Base-by-base conservation (phyloP, 2,113 vertebrate genomes). In the Nibea albiflora region DNA sequence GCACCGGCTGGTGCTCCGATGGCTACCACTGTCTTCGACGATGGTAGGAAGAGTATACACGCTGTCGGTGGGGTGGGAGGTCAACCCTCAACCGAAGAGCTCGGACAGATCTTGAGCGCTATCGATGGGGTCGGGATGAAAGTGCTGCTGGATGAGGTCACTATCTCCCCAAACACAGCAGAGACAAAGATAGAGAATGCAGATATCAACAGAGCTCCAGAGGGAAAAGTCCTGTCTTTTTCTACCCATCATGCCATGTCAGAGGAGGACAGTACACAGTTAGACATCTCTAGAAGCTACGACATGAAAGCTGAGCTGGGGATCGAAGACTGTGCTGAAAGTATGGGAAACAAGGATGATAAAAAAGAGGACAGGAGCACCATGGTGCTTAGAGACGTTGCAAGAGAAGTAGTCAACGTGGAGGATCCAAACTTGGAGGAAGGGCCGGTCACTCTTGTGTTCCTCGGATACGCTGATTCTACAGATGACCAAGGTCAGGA, bases 31-130 rank as follows among this genome's bases (percentile, higher is more conserved):
- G 31, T 94, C 49, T 95, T 95, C 11, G 93, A 94, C 11, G 93
- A 94, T 0, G 93, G 94, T 67, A 88, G 89, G 64, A 93, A 81
- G 73, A 93, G 87, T 11, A 86, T 94, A 78, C 92, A 92, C 54
- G 65, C 92, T 0, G 44, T 91, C 1, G 84, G 76, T 0, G 84
- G 72, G 3, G 57, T 39, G 0, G 85, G 24, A 14, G 80, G 35
- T 20, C 84, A 90, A 49, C 93, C 92, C 15, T 90, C 89, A 0
- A 80, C 63, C 0, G 81, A 93, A 65, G 93, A 95, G 83, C 91
- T 95, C 0, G 81, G 87, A 0, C 93, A 92, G 90, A 90, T 94
- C 62, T 72, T 94, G 54, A 90, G 73, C 2, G 76, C 54, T 11
- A 78, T 92, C 0, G 87, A 88, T 11, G 90, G 82, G 0, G 90